Evolutionary conservation across 2,888 invertebrate genomes (phyloP).

Genomic region (Pammene fasciana): DNA sequence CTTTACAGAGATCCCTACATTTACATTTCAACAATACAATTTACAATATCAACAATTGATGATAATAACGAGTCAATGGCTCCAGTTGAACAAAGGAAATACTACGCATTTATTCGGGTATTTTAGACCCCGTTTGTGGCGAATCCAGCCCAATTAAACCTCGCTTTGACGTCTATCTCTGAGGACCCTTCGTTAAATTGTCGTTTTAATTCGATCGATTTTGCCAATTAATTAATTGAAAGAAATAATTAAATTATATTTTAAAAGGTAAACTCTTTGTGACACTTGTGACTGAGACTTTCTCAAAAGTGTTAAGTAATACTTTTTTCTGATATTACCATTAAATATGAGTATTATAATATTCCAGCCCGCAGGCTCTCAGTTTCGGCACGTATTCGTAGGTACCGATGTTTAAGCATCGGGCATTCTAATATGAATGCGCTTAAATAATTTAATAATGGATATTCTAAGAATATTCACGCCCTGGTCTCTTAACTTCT

Average conservation of each 20-base stretch:
- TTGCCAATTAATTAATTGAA: not conserved
- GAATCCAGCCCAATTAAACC: not conserved
- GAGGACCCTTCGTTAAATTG: not conserved
- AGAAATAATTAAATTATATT: not conserved
- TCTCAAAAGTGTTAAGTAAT: too few relatives aligned
- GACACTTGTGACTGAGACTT: too few relatives aligned
- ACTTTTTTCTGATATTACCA: too few relatives aligned
- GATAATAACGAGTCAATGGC: not conserved
- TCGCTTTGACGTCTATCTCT: not conserved
- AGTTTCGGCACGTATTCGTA: too few relatives aligned
- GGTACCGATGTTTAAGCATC: too few relatives aligned
- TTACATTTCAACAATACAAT: not conserved
- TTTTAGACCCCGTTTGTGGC: constrained; percentile 1
- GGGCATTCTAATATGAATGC: too few relatives aligned
- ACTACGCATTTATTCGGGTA: not conserved
- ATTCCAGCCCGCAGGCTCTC: too few relatives aligned
- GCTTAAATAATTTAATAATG: too few relatives aligned
- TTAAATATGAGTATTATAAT: too few relatives aligned
- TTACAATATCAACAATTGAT: not conserved
- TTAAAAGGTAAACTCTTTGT: not conserved
- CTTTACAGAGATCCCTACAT: not conserved
- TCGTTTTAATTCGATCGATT: not conserved
- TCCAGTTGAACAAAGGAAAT: constrained; percentile 10
- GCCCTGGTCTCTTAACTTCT: too few relatives aligned
- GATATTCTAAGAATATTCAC: too few relatives aligned